Evolutionary conservation across 2,113 vertebrate genomes (phyloP).

Genomic region (Cepphus grylle): DNA sequence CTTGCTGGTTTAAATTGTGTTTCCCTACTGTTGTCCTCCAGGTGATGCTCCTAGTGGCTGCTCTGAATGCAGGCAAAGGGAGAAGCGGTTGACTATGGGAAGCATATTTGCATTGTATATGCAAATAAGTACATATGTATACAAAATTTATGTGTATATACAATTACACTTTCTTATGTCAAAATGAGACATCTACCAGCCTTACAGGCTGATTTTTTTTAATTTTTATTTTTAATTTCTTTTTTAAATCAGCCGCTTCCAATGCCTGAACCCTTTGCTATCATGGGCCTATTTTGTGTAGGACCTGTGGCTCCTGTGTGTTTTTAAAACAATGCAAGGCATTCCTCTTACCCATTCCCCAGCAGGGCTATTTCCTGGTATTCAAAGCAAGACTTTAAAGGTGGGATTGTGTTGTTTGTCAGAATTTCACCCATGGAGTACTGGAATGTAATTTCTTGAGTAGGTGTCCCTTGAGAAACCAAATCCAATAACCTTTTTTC

Average conservation of each 20-base stretch:
- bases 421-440: not conserved
- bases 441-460: not conserved
- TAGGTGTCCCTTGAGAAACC: not conserved
- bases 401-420: not conserved
- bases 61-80: not conserved
- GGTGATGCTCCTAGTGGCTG: not conserved
- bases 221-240: not conserved
- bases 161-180: not conserved
- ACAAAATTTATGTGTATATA: not conserved
- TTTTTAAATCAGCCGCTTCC: not conserved
- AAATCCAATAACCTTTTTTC: not conserved
- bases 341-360: not conserved
- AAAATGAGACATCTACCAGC: not conserved
- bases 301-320: not conserved
- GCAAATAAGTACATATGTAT: not conserved
- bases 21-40: not conserved
- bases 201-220: not conserved
- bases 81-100: not conserved
- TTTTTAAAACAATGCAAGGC: not conserved
- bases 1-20: not conserved
- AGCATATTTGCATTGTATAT: not conserved
- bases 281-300: not conserved
- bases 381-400: not conserved
- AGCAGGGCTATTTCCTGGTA: not conserved
- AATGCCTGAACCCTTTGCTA: not conserved